Conservation (phyloP, 2,797 vertebrate species). For the Sebastiscus tertius region DNA sequence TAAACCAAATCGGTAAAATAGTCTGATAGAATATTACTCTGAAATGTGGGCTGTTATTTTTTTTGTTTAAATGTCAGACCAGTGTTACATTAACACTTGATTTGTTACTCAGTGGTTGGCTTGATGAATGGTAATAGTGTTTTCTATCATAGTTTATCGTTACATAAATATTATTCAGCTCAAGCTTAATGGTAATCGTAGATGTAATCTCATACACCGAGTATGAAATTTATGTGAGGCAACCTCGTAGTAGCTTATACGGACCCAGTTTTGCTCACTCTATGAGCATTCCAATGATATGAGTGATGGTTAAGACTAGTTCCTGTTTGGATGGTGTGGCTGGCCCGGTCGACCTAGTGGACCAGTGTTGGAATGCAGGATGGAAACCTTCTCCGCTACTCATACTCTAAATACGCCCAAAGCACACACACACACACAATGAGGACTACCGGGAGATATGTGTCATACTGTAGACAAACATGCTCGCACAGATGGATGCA, state of each 20-base stretch:
- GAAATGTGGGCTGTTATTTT: background rate
- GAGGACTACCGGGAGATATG: constrained; percentile 22
- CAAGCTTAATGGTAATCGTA: background rate
- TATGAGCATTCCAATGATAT: constrained; percentile 49
- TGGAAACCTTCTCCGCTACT: constrained; percentile 4
- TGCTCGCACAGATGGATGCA: background rate
- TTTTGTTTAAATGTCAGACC: background rate
- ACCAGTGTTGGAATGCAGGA: constrained; percentile 50
- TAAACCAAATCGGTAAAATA: constrained; percentile 23
- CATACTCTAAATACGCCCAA: constrained; percentile 1
- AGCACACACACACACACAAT: background rate
- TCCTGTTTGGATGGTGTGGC: constrained; percentile 37
- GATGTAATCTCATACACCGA: constrained; percentile 10
- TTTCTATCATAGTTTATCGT: background rate
- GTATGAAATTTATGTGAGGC: constrained; percentile 11
- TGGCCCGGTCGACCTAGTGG: constrained; percentile 30
- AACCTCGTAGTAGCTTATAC: background rate
- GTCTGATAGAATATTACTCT: constrained; percentile 3
- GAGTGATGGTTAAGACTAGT: constrained; percentile 38
- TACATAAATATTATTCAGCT: constrained; percentile 19
- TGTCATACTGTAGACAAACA: constrained; percentile 32
- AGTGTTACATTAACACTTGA: background rate
- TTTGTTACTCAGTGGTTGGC: background rate
- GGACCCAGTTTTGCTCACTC: constrained; percentile 9
- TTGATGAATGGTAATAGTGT: constrained; percentile 16